phyloP scores from a whole-genome alignment of 2,113 vertebrate species.

The Ariopsis seemanni region DNA sequence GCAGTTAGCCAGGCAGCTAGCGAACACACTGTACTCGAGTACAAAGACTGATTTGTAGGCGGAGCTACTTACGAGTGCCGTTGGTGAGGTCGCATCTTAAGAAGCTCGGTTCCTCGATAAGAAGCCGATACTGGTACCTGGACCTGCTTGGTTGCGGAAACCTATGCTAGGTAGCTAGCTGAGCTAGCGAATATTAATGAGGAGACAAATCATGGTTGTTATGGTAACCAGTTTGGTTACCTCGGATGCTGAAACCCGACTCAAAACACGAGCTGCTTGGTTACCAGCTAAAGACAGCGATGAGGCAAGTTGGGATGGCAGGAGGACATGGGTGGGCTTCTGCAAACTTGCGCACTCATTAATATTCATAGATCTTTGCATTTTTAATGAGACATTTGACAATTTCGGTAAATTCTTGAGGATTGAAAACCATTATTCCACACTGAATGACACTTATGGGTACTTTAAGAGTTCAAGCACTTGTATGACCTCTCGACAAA shows the following conservation, averaged over 20 bases:
- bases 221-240: not conserved
- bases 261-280: not conserved
- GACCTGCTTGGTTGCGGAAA: not conserved
- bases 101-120: not conserved
- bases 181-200: not conserved
- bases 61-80: not conserved
- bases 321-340: not conserved
- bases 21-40: not conserved
- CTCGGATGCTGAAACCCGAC: not conserved
- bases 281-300: not conserved
- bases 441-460: not conserved
- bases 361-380: not conserved
- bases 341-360: not conserved
- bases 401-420: too few species aligned
- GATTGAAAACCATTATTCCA: not conserved
- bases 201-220: not conserved
- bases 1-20: not conserved
- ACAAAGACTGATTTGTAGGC: not conserved
- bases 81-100: not conserved
- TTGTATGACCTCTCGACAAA: not conserved
- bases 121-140: too few species aligned
- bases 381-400: not conserved
- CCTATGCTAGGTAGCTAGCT: not conserved
- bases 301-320: not conserved
- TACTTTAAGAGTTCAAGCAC: not conserved